Evolutionary conservation across 35 echinoderm and acorn worm species (phyloP).

Genomic region (Amphiura filiformis): DNA sequence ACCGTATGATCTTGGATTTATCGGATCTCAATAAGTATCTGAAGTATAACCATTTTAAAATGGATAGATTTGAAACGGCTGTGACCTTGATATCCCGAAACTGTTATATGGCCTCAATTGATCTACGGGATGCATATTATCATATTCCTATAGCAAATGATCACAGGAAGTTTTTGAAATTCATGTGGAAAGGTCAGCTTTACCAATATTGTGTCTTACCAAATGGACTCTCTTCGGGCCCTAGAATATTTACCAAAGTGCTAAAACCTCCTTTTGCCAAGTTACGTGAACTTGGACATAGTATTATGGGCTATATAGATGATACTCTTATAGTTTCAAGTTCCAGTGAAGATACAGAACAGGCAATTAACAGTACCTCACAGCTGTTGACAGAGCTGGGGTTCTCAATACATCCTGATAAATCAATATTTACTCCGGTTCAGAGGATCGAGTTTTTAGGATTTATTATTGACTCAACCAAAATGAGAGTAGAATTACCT

Average conservation of each 20-base stretch:
- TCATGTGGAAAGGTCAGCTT: conserved; percentile 37
- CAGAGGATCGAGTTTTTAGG: conserved; percentile 55
- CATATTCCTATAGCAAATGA: conserved; percentile 41
- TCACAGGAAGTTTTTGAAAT: conserved; percentile 52
- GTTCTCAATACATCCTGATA: conserved; percentile 66
- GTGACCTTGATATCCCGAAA: conserved; percentile 33
- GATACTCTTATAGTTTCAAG: conserved; percentile 21
- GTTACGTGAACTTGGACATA: background rate
- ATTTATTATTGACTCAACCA: conserved; percentile 54
- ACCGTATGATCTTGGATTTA: conserved; percentile 74
- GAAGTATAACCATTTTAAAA: conserved; percentile 69
- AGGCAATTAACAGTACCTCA: conserved; percentile 17
- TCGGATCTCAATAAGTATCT: conserved; percentile 64
- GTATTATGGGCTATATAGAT: conserved; percentile 30
- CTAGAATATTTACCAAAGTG: conserved; percentile 65
- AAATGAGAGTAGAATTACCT: conserved; percentile 20
- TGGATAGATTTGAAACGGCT: conserved; percentile 69
- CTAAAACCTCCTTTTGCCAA: conserved; percentile 40
- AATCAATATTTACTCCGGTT: conserved; percentile 34
- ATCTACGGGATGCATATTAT: conserved; percentile 75
- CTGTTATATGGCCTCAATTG: conserved; percentile 68
- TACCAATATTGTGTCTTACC: conserved; percentile 56
- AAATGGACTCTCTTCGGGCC: conserved; percentile 63
- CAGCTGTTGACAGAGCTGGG: conserved; percentile 30
- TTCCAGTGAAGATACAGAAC: background rate